Percentiles rank a stretch among this genome's conserved stretches.
Evolutionary conservation across 1,140 invertebrate species (phyloP).

Genomic region (Eurosta solidaginis): DNA sequence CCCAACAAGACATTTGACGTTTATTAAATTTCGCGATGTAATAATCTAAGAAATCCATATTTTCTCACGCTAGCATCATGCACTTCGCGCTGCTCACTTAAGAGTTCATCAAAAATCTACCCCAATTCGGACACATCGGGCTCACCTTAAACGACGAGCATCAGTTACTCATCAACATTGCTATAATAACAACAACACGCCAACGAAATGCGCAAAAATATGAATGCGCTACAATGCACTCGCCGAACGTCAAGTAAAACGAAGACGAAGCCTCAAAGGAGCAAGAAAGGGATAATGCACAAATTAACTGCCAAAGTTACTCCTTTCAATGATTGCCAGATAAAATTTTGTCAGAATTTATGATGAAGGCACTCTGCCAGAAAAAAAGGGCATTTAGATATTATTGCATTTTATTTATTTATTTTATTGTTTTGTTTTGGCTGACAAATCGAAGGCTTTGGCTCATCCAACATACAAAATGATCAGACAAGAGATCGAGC

Average conservation of each 20-base stretch:
- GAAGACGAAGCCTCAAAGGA: background rate
- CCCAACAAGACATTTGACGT: background rate
- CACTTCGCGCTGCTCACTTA: no score
- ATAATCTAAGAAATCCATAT: background rate
- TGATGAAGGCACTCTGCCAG: constrained; percentile 1
- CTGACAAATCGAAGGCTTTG: background rate
- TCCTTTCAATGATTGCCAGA: background rate
- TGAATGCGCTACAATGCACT: background rate
- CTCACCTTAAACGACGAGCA: no score
- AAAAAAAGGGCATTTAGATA: background rate
- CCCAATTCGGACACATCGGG: background rate
- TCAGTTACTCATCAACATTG: background rate
- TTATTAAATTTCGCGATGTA: background rate
- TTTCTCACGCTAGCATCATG: background rate
- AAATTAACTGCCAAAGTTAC: background rate
- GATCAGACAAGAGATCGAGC: background rate
- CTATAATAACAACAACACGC: background rate
- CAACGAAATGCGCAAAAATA: background rate
- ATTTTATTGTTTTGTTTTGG: background rate
- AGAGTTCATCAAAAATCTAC: background rate
- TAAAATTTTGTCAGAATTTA: constrained; percentile 15
- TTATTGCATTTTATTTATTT: background rate
- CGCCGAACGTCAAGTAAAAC: background rate
- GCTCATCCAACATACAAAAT: background rate
- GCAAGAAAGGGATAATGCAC: background rate